Base-by-base conservation (phyloP, 2,113 vertebrate species). In the Sialia sialis region DNA sequence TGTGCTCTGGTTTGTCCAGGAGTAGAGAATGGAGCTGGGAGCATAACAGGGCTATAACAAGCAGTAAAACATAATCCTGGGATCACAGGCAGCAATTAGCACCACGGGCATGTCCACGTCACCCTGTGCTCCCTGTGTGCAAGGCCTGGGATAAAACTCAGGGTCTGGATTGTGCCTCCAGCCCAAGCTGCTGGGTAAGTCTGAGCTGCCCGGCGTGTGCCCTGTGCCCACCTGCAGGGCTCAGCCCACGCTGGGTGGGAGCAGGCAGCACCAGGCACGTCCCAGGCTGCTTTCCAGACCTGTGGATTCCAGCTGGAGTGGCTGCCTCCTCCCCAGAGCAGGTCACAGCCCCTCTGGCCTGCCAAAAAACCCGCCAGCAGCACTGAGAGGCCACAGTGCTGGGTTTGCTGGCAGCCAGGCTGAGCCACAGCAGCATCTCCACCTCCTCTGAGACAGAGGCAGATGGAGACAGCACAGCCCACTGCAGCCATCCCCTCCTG, bases 31-130 rank as follows among this genome's bases (percentile, higher is more conserved):
- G 5, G 58, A 77, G 48, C 38, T 87, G 60, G 16, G 76, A 73
- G 36, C 29, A 23, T 7, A 76, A 41, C 26, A 58, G 64, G 55
- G 51, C 19, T 62, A 19, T 32, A 81, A 68, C 34, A 43, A 89
- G 30, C 66, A 88, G 29, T 30, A 41, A 85, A 83, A 58, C 39
- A 5, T 55, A 69, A 90, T 54, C 49, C 63, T 41, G 46, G 58
- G 58, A 52, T 73, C 87, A 49, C 29, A 54, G 66, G 74, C 74
- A 76, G 49, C 67, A 87, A 10, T 89, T 85, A 88, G 62, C 54
- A 41, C 62, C 0, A 2, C 0, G 1, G 26, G 23, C 21, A 11
- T 3, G 55, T 23, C 46, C 12, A 0, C 55, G 54, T 30, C n/a
- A 6, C 48, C 49, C 43, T 2, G 1, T 26, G 77, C 56, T 68